Base-by-base conservation (phyloP, 1,140 invertebrate species). In the Papilio dardanus region DNA sequence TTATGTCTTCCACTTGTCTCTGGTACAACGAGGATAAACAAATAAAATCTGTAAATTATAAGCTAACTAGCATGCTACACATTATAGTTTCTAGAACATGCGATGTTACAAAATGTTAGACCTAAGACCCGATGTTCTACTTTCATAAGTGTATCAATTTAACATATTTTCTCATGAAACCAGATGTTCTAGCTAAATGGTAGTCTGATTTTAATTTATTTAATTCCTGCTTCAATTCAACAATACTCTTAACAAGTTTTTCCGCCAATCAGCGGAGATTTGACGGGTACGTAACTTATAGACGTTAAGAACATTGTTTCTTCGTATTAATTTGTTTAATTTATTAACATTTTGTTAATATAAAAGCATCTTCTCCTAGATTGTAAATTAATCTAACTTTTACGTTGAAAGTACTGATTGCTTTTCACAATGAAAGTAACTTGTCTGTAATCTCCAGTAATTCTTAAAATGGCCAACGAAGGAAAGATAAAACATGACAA, bases 41-140 rank as follows among this genome's bases (percentile, higher is more conserved):
- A 71, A 71, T 71, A 71, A 71, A 71, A 71, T 71, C 37, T 71
- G 19, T 71, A 28, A 71, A 12, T 71, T 71, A 71, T 46, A 71
- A 46, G 19, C 37, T 71, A 71, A 10, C 24, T 28, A 16, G 21
- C 7, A 24, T 54, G 42, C 14, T 46, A 46, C 42, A 3, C 16
- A 21, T 54, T 54, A 54, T 54, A 19, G 50, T 24, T 54, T 54
- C 50, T 54, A 54, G 50, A 54, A 54, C 50, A 54, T 54, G 21
- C 50, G 50, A 54, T 3, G 50, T 54, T 54, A 54, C 50, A 24
- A 54, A 24, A 54, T 21, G 19, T 24, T 54, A 24, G 21, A 24
- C n/a, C n/a, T n/a, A n/a, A n/a, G n/a, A 54, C 21, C 50, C 50
- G 24, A 54, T 54, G 24, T n/a, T 24, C 50, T 24, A 54, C 19